Conservation (phyloP, 2,113 vertebrate species). For the Polyodon spathula region DNA sequence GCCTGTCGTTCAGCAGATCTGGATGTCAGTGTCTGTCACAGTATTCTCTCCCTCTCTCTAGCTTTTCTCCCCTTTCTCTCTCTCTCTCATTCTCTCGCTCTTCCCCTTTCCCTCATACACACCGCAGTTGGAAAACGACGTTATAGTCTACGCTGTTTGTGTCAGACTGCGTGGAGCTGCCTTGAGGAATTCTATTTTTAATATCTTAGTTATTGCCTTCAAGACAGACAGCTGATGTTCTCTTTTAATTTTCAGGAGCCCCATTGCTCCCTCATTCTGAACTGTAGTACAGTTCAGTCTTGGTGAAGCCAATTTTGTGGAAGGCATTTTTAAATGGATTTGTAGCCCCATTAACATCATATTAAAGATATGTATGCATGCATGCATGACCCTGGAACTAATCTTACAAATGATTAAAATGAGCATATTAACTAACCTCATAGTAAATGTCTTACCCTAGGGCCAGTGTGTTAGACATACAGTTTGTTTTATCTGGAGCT, state of each 20-base stretch:
- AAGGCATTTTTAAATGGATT: too few species aligned
- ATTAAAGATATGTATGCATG: too few species aligned
- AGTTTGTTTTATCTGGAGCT: conserved; percentile 30
- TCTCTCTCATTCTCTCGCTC: neutral
- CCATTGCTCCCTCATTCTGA: too few species aligned
- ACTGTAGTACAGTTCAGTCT: neutral
- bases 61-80: neutral
- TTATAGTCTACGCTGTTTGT: neutral
- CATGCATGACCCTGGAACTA: too few species aligned
- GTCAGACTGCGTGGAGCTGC: neutral
- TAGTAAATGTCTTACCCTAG: conserved; percentile 49
- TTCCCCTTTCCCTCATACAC: neutral
- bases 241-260: neutral
- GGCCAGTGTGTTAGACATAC: conserved; percentile 18
- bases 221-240: neutral
- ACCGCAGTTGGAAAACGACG: neutral
- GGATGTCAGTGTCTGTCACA: neutral
- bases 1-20: neutral
- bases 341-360: too few species aligned
- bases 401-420: too few species aligned
- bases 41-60: neutral
- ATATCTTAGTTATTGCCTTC: too few species aligned
- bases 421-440: conserved; percentile 46
- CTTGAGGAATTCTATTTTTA: too few species aligned
- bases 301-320: neutral